phyloP scores from a whole-genome alignment of 2,113 vertebrate genomes.

The Setophaga kirtlandii region DNA sequence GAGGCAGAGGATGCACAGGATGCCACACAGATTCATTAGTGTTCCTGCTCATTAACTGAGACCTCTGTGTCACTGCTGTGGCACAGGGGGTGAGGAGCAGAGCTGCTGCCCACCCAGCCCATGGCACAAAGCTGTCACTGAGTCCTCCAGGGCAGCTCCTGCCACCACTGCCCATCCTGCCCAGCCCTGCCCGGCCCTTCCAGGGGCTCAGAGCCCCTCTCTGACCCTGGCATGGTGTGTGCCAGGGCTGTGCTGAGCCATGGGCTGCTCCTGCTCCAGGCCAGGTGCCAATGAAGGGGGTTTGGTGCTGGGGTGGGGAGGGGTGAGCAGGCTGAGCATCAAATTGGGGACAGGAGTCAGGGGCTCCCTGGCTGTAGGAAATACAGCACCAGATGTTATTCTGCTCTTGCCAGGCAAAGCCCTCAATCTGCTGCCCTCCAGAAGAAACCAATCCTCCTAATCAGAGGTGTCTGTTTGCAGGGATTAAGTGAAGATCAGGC shows the following conservation, averaged over 20 bases:
- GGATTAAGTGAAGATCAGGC: constrained; percentile 17
- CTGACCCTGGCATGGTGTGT: fast-evolving
- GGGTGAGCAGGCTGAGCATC: neutral
- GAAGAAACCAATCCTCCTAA: constrained; percentile 37
- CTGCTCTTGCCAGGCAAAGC: neutral
- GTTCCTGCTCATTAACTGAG: neutral
- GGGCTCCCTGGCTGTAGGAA: neutral
- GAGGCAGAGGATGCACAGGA: neutral
- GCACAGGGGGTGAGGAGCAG: neutral
- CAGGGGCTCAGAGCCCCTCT: neutral
- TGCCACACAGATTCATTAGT: constrained; percentile 17
- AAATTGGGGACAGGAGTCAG: neutral
- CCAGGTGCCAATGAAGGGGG: no score
- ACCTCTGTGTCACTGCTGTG: neutral
- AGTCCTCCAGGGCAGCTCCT: neutral
- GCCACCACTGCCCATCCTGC: neutral
- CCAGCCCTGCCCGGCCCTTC: neutral
- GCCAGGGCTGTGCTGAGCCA: neutral
- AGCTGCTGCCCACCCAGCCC: neutral
- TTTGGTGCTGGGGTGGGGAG: neutral
- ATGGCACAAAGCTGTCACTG: neutral
- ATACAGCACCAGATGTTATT: constrained; percentile 3
- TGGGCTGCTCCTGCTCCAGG: neutral
- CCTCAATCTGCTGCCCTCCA: neutral
- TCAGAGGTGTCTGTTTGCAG: constrained; percentile 54